Evolutionary conservation across 2,113 vertebrate genomes (phyloP), one percentile per base, ranked within the genome.

Genomic region (Saccopteryx leptura): DNA sequence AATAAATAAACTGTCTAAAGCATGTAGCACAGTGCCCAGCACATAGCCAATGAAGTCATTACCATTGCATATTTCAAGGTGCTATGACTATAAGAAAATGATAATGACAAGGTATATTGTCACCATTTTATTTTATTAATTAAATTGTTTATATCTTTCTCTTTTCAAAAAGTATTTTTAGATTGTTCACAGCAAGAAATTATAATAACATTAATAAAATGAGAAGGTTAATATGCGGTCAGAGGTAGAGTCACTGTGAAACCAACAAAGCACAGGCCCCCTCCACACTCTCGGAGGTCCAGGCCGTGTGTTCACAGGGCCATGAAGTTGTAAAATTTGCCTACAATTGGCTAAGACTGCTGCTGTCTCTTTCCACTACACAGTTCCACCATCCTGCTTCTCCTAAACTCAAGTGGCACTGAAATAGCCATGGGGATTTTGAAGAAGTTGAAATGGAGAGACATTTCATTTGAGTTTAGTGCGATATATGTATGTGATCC

Each of bases 141-240:
- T 90, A 48, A 63, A 15, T 52, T 78, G 74, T 75, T 72, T 92
- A n/a, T 68, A 71, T 24, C 7, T 82, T 23, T 88, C 9, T 69
- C 52, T n/a, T 76, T 50, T 71, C 71, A 78, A 90, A 94, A 56
- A 46, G 7, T 12, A 58, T 46, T 87, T 90, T 95, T 72, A 81
- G 60, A 61, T 8, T 50, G 21, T 78, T 71, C 39, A 88, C 13
- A 95, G 46, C 39, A 94, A 88, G 56, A 96, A 71, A 75, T 56
- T 33, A 26, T 33, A 56, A 33, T 31, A 66, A 56, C 9, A 3
- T n/a, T 63, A 60, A 24, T 79, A 80, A 76, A 89, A 83, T 69
- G 71, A 90, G 63, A 93, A 92, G 33, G 28, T 48, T 58, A n/a
- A 2, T 5, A 33, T 1, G 39, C 2, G 23, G 84, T 72, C 56